phyloP scores from a whole-genome alignment of 2,888 invertebrate genomes.

The Neria commutata region DNA sequence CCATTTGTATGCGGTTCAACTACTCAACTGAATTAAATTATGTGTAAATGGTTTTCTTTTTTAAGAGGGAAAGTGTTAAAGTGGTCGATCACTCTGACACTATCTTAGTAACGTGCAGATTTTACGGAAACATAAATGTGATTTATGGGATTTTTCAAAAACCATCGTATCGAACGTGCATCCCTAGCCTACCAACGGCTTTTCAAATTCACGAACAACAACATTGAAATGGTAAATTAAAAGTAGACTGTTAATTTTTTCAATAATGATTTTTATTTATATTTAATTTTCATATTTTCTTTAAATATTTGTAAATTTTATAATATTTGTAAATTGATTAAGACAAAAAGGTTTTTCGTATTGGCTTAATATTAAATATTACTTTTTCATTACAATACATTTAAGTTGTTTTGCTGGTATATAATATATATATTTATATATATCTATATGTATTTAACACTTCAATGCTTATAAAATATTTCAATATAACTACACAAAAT shows the following conservation, averaged over 20 bases:
- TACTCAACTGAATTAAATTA: no score
- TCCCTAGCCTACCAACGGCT: no score
- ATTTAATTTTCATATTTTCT: constrained; percentile 42
- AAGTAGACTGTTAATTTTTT: neutral
- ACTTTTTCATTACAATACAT: constrained; percentile 54
- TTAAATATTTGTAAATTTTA: constrained; percentile 57
- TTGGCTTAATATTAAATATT: constrained; percentile 40
- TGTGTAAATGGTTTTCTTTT: no score
- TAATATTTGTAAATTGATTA: constrained; percentile 62
- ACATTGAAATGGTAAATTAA: no score
- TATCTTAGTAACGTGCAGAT: no score
- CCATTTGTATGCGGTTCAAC: no score
- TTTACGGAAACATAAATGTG: no score
- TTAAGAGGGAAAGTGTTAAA: no score
- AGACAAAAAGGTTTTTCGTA: constrained; percentile 52
- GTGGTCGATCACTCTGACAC: no score
- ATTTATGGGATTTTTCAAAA: no score
- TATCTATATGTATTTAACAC: constrained; percentile 38
- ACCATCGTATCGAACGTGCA: no score
- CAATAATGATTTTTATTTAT: constrained; percentile 35
- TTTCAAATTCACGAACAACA: no score
- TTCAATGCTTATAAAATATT: constrained; percentile 49
- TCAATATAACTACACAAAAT: constrained; percentile 24
- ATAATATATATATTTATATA: constrained; percentile 43
- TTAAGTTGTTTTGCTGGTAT: constrained; percentile 56